A percentile compares a stretch with the other conserved stretches of the same genome.
Conservation (phyloP, 1,140 invertebrate species). For the Sweltsa coloradensis region DNA sequence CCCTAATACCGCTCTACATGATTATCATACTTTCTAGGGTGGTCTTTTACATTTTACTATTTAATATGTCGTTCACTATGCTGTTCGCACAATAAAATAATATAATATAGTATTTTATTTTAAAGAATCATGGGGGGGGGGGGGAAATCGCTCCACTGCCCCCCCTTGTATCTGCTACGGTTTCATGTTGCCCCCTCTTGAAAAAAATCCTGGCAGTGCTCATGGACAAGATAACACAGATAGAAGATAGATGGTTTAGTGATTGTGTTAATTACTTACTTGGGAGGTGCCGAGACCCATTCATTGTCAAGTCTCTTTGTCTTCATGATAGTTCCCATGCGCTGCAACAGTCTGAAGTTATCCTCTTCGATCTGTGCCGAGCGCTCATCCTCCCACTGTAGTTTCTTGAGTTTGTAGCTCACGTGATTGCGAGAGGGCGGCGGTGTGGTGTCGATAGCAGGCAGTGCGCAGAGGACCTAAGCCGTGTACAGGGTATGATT, state of each 20-base stretch:
- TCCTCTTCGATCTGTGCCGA: constrained; percentile 35
- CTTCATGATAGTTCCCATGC: constrained; percentile 36
- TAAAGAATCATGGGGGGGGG: too few relatives aligned
- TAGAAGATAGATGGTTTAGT: neutral
- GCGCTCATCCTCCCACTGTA: constrained; percentile 40
- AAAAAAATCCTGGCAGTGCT: too few relatives aligned
- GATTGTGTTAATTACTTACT: constrained; percentile 26
- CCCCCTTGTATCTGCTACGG: too few relatives aligned
- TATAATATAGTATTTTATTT: too few relatives aligned
- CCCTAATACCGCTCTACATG: too few relatives aligned
- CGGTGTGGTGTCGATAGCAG: constrained; percentile 38
- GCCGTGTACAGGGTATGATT: neutral
- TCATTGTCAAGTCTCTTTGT: constrained; percentile 39
- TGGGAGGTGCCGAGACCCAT: constrained; percentile 37
- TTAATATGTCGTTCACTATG: too few relatives aligned
- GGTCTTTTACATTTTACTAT: too few relatives aligned
- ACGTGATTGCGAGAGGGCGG: constrained; percentile 38
- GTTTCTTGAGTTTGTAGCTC: constrained; percentile 38
- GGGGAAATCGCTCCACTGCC: too few relatives aligned
- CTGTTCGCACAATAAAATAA: too few relatives aligned
- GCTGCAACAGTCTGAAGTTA: constrained; percentile 40
- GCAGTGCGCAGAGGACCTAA: constrained; percentile 38
- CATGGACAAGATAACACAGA: neutral
- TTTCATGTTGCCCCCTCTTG: too few relatives aligned
- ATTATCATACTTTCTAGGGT: too few relatives aligned